Conservation (phyloP, 2,888 invertebrate species). For the Hemithea aestivaria region DNA sequence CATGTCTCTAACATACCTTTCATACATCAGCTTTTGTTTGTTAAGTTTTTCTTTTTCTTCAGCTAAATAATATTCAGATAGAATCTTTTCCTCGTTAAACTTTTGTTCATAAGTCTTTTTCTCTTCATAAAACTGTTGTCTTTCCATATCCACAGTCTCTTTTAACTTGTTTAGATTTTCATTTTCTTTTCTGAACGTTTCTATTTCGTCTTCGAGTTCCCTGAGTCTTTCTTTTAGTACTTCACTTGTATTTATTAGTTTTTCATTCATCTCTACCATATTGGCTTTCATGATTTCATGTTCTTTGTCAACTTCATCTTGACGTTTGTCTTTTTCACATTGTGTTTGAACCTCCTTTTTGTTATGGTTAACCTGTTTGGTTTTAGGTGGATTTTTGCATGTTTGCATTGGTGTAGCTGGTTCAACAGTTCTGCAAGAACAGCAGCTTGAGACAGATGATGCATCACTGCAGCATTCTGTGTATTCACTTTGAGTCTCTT, state of each 20-base stretch:
- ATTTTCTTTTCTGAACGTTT: conserved; percentile 76
- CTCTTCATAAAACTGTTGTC: conserved; percentile 81
- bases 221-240: conserved; percentile 79
- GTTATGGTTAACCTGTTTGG: conserved; percentile 26
- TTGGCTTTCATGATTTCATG: conserved; percentile 54
- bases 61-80: conserved; percentile 81
- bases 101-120: conserved; percentile 78
- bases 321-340: conserved; percentile 41
- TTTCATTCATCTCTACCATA: conserved; percentile 67
- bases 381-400: conserved; percentile 22
- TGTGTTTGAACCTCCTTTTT: conserved; percentile 37
- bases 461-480: conserved; percentile 57
- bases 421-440: conserved; percentile 63
- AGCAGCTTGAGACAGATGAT: conserved; percentile 57
- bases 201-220: conserved; percentile 82
- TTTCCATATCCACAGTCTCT: conserved; percentile 80
- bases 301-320: conserved; percentile 48
- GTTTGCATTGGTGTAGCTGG: conserved; percentile 24
- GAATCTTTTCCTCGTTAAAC: conserved; percentile 82
- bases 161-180: conserved; percentile 72
- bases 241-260: conserved; percentile 78
- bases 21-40: conserved; percentile 82
- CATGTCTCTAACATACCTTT: conserved; percentile 83
- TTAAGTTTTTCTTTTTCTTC: conserved; percentile 84
- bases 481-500: conserved; percentile 53